Evolutionary conservation across 1,140 invertebrate species (phyloP).

Genomic region (Euglossa dilemma): DNA sequence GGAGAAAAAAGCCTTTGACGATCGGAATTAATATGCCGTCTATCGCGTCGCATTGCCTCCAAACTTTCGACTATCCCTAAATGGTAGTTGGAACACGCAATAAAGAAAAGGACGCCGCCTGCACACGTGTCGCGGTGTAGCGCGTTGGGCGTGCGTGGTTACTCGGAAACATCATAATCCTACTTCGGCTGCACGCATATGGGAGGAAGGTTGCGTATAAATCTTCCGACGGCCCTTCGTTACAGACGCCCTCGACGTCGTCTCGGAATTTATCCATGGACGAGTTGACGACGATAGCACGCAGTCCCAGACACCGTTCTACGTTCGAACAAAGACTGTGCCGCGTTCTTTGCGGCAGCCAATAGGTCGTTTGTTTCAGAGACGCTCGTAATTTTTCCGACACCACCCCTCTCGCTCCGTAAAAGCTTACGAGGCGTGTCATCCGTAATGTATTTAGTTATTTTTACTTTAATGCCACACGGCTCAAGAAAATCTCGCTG

Average conservation of each 20-base stretch:
- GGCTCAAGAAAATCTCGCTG: neutral
- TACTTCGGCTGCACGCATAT: slow-evolving; percentile 33
- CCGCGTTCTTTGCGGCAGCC: slow-evolving; percentile 12
- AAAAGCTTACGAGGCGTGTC: neutral
- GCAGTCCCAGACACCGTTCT: slow-evolving; percentile 13
- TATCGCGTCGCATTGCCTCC: neutral
- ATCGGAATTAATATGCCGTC: neutral
- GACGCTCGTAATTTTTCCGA: slow-evolving; percentile 22
- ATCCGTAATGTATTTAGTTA: neutral
- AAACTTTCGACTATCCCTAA: neutral
- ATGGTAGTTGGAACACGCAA: slow-evolving; percentile 1
- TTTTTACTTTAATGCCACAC: neutral
- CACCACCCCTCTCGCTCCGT: no score
- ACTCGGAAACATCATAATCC: slow-evolving; percentile 73
- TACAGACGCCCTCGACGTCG: slow-evolving; percentile 48
- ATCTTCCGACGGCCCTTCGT: slow-evolving; percentile 54
- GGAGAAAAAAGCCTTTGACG: neutral
- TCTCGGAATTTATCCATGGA: slow-evolving; percentile 63
- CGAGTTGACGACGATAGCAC: slow-evolving; percentile 36
- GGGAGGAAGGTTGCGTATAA: slow-evolving; percentile 56
- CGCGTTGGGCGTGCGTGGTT: slow-evolving; percentile 46
- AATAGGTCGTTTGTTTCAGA: slow-evolving; percentile 12
- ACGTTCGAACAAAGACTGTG: slow-evolving; percentile 17
- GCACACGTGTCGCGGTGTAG: slow-evolving; percentile 32
- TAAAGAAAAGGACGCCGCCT: slow-evolving; percentile 36